Conservation (phyloP, 1,140 invertebrate genomes). For the Hylaeus volcanicus region DNA sequence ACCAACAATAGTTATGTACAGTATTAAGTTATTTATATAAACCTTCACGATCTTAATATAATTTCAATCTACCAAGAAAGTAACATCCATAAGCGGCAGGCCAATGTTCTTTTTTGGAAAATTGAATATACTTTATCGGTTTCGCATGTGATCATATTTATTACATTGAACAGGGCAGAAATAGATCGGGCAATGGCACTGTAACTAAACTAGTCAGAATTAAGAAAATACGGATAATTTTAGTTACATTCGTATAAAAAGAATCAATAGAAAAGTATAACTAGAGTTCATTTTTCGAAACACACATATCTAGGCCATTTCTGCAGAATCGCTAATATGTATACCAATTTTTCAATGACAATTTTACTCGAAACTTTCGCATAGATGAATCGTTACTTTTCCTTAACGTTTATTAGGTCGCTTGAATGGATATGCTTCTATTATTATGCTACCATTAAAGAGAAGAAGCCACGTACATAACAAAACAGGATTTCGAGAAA, state of each 20-base stretch:
- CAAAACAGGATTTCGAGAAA: background rate
- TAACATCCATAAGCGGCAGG: slow-evolving; percentile 24
- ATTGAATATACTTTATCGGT: slow-evolving; percentile 33
- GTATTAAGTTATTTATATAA: slow-evolving; percentile 68
- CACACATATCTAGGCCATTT: slow-evolving; percentile 56
- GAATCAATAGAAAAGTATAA: slow-evolving; percentile 65
- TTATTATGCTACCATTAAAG: slow-evolving; percentile 50
- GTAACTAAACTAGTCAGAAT: slow-evolving; percentile 66
- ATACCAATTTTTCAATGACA: slow-evolving; percentile 29
- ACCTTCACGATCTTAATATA: slow-evolving; percentile 65
- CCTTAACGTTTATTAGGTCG: slow-evolving; percentile 58
- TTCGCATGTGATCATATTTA: slow-evolving; percentile 20
- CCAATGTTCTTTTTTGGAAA: slow-evolving; percentile 49
- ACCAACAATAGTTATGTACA: slow-evolving; percentile 78
- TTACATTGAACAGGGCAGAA: slow-evolving; percentile 43
- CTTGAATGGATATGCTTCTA: slow-evolving; percentile 57
- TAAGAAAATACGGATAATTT: slow-evolving; percentile 68
- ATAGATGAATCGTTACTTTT: slow-evolving; percentile 12
- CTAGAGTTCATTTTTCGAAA: slow-evolving; percentile 44
- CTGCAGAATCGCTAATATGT: background rate
- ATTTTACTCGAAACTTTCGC: slow-evolving; percentile 19
- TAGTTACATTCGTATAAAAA: slow-evolving; percentile 65
- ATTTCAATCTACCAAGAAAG: slow-evolving; percentile 49
- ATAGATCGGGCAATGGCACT: slow-evolving; percentile 67
- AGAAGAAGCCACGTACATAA: slow-evolving; percentile 12